Evolutionary conservation across 2,888 invertebrate species (phyloP), one percentile per base, ranked within the genome.

Genomic region (Stratiomys singularior): DNA sequence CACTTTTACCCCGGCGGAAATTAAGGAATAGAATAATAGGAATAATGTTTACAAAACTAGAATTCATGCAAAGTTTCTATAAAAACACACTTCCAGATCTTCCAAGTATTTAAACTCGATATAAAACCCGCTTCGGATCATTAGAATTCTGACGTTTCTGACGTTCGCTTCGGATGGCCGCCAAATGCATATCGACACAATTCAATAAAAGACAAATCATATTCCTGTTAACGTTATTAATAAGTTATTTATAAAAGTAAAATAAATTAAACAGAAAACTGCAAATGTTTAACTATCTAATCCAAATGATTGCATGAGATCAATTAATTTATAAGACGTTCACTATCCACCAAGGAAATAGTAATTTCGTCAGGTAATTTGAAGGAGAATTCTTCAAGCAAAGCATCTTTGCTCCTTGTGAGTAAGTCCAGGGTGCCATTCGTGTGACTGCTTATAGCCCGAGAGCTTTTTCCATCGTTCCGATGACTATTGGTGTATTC

Each of bases 241-340:
- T 69, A 69, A 69, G 46, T 69, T 69, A 69, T 25, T 69, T 69
- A 69, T 69, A 69, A 69, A 69, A 69, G 25, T 25, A 69, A n/a
- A n/a, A 69, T 69, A 69, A 69, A 47, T 69, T 69, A 69, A 69
- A 69, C 47, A 69, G 11, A 46, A 69, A 74, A 0, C 46, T 15
- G 44, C 47, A 58, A 58, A 58, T 72, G 47, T 71, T 15, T 58
- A 74, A 74, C 74, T 74, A 74, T 23, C 58, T 58, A 74, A 74
- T 37, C 30, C 21, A 74, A 46, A 47, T 18, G 1, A 25, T 52
- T 18, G 52, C 52, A 18, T n/a, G 52, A 52, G n/a, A 52, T 25
- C 25, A 64, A 64, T 74, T 74, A 74, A 44, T 58, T 60, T 37
- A 58, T 28, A 23, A 37, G 58, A 30, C 58, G 13, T 37, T 37